These are phyloP conservation scores for Montipora foliosa DNA, from an alignment of 64 coral and sea anemone genomes.

Conservation along the genomic window DNA sequence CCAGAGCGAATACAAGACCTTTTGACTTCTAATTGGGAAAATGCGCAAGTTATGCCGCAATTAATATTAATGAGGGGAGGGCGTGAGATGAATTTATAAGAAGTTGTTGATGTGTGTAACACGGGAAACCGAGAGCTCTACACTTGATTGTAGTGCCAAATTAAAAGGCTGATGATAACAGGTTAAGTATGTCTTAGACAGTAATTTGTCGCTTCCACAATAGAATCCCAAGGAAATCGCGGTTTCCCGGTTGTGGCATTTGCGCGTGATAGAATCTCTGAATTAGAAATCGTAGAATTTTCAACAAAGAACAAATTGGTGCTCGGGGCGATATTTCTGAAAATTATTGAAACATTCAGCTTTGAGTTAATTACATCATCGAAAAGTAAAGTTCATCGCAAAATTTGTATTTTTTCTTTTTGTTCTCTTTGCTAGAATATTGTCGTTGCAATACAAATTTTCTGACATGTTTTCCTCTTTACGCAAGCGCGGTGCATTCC, in stretches of 20 bases:
- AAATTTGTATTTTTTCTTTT: not conserved
- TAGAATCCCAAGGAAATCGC: not conserved
- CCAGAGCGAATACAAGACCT: slow-evolving; percentile 49
- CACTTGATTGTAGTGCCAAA: slow-evolving; percentile 4
- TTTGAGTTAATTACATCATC: not conserved
- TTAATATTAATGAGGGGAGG: slow-evolving; percentile 19
- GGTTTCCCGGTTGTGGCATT: not conserved
- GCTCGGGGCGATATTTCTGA: slow-evolving; percentile 23
- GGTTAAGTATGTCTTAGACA: slow-evolving; percentile 1
- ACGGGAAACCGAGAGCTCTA: not conserved
- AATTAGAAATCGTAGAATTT: not conserved
- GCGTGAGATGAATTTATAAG: slow-evolving; percentile 60
- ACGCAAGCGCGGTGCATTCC: slow-evolving; percentile 9
- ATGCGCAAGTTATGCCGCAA: not conserved
- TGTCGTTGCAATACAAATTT: slow-evolving; percentile 19
- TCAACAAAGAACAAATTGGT: not conserved
- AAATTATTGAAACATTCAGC: not conserved
- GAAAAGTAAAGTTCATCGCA: not conserved
- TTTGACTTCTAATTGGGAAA: slow-evolving; percentile 43
- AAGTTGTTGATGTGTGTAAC: slow-evolving; percentile 34
- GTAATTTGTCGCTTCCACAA: not conserved
- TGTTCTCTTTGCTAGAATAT: not conserved
- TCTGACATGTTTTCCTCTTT: not conserved
- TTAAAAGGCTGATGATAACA: not conserved
- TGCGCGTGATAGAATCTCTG: not conserved